A percentile compares a stretch with the other conserved stretches of the same genome.
Conservation (phyloP, 1,140 invertebrate genomes). For the Platorchestia sp. region DNA sequence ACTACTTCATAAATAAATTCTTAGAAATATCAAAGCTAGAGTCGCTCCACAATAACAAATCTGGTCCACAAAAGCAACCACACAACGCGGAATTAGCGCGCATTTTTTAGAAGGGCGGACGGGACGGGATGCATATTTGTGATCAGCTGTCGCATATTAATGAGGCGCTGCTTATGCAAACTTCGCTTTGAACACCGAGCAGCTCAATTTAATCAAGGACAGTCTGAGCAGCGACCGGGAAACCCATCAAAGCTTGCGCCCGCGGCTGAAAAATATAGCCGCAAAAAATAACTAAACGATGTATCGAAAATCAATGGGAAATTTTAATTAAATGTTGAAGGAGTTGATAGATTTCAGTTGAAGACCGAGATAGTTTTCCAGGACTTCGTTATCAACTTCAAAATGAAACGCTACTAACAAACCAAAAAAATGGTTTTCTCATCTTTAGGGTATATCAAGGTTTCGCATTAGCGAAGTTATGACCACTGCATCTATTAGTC, state of each 20-base stretch:
- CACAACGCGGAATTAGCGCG: neutral
- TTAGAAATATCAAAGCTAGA: neutral
- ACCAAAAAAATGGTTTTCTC: neutral
- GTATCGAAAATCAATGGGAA: neutral
- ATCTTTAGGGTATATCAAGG: neutral
- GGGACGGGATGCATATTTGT: neutral
- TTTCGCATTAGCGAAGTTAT: neutral
- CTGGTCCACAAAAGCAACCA: neutral
- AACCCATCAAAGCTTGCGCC: conserved; percentile 1
- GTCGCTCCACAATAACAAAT: neutral
- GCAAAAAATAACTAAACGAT: neutral
- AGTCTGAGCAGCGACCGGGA: neutral
- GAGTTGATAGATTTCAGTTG: neutral
- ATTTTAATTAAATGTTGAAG: neutral
- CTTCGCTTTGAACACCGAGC: neutral
- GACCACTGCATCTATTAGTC: neutral
- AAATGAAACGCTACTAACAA: neutral
- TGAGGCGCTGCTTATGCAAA: neutral
- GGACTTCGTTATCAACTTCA: too few species aligned
- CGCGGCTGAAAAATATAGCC: neutral
- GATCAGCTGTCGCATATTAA: conserved; percentile 24
- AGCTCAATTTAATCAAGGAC: neutral
- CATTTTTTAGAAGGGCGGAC: neutral
- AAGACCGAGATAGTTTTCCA: too few species aligned
- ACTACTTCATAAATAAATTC: neutral